Base-by-base conservation (phyloP, 2,113 vertebrate genomes). In the Paraplagusia blochii region DNA sequence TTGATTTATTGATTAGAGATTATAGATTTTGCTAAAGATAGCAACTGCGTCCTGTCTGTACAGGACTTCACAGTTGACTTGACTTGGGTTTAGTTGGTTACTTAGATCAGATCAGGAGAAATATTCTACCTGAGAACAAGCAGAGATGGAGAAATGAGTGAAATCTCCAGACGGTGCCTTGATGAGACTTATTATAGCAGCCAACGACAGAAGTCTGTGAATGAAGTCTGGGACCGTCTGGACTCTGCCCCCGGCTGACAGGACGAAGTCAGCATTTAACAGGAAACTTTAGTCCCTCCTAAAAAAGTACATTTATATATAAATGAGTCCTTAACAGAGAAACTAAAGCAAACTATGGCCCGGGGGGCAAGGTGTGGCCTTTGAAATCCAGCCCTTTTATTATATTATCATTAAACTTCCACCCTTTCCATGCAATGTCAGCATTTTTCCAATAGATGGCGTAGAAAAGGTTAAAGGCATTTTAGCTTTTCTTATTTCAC, bases 231-330 rank as follows among this genome's bases (percentile, higher is more conserved):
- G 15, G 18, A 60, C 16, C n/a, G n/a, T 60, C 22, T 12, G 13
- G 17, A 5, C 4, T 18, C 9, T 35, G 51, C 12, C 44, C 61
- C 40, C 62, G 53, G 43, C 55, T 49, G 22, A 68, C 44, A 60
- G 47, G 48, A 8, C 48, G 34, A 39, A 64, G 48, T 57, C 50
- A 17, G 39, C 9, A 43, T 7, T 50, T 63, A 53, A 49, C 54
- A 43, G 43, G 12, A 68, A 38, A 60, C 59, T 6, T 29, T 29
- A 29, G 22, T 29, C 22, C 6, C 6, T 29, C 6, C 22, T 29
- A 6, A 29, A 29, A 29, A 29, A 29, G 22, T 29, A 6, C 22
- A 13, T 65, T 47, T 67, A 76, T 83, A 77, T 66, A 74, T 74
- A 67, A 69, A 58, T 54, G 22, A n/a, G n/a, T n/a, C n/a, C n/a